Percentiles rank a stretch among this genome's conserved stretches.
Evolutionary conservation across 1,140 invertebrate genomes (phyloP).

Genomic region (Drosophila pruinosa): DNA sequence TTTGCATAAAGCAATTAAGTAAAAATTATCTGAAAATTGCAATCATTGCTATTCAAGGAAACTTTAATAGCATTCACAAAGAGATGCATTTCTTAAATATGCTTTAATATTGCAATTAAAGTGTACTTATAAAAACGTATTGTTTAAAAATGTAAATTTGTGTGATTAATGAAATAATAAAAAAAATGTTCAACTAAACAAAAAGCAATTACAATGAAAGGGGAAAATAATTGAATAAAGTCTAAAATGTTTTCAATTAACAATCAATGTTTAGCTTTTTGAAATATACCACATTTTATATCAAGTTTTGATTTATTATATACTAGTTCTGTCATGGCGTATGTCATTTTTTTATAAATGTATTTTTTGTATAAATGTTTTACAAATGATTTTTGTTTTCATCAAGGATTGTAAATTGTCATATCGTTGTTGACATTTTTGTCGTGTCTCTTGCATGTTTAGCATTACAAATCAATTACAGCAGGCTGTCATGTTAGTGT

Average conservation of each 20-base stretch:
- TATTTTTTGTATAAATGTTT: background rate
- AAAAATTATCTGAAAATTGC: background rate
- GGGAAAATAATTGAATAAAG: too few relatives aligned
- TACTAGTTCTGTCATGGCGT: background rate
- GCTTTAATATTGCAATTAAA: too few relatives aligned
- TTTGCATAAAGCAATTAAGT: background rate
- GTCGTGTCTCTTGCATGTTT: slow-evolving; percentile 46
- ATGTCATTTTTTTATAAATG: background rate
- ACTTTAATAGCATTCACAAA: background rate
- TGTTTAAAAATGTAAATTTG: too few relatives aligned
- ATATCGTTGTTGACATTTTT: slow-evolving; percentile 40
- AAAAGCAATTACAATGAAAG: too few relatives aligned
- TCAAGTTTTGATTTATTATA: background rate
- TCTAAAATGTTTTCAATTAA: too few relatives aligned
- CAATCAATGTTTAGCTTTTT: too few relatives aligned
- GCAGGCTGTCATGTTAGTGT: slow-evolving; percentile 36
- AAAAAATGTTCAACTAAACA: too few relatives aligned
- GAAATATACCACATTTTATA: background rate
- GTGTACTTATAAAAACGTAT: too few relatives aligned
- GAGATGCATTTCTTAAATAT: too few relatives aligned
- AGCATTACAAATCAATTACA: slow-evolving; percentile 79
- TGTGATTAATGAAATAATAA: too few relatives aligned
- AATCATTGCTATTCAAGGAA: background rate
- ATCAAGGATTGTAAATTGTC: background rate
- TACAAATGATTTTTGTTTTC: background rate